Percentiles rank a stretch among this genome's conserved stretches.
Evolutionary conservation across 2,888 invertebrate genomes (phyloP).

Genomic region (Sepioteuthis lessoniana): DNA sequence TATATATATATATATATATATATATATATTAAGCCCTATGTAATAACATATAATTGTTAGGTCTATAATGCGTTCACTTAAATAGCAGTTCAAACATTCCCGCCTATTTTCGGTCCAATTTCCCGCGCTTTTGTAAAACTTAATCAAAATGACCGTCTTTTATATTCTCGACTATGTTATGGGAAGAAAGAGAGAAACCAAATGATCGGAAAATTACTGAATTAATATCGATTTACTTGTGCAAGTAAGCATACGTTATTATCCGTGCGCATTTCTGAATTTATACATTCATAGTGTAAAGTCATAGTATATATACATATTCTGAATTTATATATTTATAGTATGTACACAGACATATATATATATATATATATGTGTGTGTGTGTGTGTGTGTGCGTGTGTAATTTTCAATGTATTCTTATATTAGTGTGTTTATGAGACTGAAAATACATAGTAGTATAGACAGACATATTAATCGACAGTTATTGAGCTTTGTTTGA

Average conservation of each 20-base stretch:
- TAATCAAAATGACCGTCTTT: not conserved
- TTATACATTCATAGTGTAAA: not conserved
- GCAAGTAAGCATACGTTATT: not conserved
- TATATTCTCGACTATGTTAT: not conserved
- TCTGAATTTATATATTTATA: too few relatives aligned
- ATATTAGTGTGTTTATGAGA: too few relatives aligned
- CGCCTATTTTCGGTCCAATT: slow-evolving; percentile 16
- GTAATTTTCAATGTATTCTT: too few relatives aligned
- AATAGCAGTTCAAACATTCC: not conserved
- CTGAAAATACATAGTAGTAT: too few relatives aligned
- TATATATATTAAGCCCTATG: too few relatives aligned
- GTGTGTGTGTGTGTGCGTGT: too few relatives aligned
- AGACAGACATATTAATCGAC: too few relatives aligned
- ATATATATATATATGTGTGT: too few relatives aligned
- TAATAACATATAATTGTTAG: not conserved
- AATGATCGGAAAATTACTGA: slow-evolving; percentile 2
- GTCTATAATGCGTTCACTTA: not conserved
- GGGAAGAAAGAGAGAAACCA: not conserved
- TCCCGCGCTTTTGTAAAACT: not conserved
- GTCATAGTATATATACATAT: not conserved
- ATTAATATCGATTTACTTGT: not conserved
- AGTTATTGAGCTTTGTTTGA: too few relatives aligned
- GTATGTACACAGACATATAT: too few relatives aligned
- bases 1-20: too few relatives aligned
- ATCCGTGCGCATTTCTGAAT: not conserved